Conservation (phyloP, 2,113 vertebrate species). For the Atrichornis clamosus region DNA sequence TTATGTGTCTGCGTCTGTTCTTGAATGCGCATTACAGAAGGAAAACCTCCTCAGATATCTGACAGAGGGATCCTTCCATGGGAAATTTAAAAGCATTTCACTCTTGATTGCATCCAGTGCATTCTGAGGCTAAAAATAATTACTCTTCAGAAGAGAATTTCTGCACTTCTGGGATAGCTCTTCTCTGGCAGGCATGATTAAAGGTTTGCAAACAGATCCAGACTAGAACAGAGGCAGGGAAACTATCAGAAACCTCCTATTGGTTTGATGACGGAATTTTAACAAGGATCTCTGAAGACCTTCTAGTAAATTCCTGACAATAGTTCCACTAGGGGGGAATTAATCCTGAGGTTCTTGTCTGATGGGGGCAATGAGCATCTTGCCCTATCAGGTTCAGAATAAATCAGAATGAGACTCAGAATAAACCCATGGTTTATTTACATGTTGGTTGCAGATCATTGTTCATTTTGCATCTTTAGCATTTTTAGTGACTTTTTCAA, state of each 20-base stretch:
- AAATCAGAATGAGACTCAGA: neutral
- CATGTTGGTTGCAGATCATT: neutral
- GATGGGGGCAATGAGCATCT: neutral
- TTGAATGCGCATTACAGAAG: neutral
- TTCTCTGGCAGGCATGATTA: constrained; percentile 44
- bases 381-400: neutral
- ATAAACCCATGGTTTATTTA: neutral
- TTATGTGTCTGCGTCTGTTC: neutral
- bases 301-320: neutral
- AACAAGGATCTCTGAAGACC: neutral
- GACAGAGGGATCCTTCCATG: neutral
- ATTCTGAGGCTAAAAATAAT: constrained; percentile 46
- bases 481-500: neutral
- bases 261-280: neutral
- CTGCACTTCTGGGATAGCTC: constrained; percentile 15
- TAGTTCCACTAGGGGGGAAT: neutral
- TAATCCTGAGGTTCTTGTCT: neutral
- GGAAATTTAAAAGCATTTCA: constrained; percentile 31
- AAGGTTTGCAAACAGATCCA: neutral
- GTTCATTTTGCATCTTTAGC: neutral
- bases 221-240: constrained; percentile 10
- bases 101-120: neutral
- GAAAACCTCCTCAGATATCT: neutral
- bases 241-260: neutral
- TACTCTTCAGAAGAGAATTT: neutral